Evolutionary conservation across 1,140 invertebrate genomes (phyloP).

Genomic region (Mylabris phalerata): DNA sequence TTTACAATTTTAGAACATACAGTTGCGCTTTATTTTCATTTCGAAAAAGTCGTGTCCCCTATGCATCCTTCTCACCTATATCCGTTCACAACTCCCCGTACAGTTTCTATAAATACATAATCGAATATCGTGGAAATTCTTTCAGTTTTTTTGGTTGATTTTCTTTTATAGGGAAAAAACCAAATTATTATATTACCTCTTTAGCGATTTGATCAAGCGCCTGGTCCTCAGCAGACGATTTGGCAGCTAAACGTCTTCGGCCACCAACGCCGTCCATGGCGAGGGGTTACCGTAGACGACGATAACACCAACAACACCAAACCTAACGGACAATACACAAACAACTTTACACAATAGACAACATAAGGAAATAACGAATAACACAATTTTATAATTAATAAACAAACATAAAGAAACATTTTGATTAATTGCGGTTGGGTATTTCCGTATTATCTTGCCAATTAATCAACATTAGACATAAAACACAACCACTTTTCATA

Average conservation of each 20-base stretch:
- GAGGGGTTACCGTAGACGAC: slow-evolving; percentile 16
- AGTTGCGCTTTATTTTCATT: slow-evolving; percentile 11
- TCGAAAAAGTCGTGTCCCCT: background rate
- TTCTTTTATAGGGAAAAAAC: too few species aligned
- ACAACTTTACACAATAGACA: slow-evolving; percentile 13
- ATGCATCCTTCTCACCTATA: slow-evolving; percentile 11
- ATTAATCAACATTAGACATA: too few species aligned
- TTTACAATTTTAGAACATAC: slow-evolving; percentile 7
- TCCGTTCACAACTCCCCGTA: slow-evolving; percentile 8
- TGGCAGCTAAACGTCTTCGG: slow-evolving; percentile 61
- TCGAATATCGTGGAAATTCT: too few species aligned
- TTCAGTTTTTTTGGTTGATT: too few species aligned
- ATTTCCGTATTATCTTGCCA: too few species aligned
- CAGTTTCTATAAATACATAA: background rate
- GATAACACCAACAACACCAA: slow-evolving; percentile 19
- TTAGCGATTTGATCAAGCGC: slow-evolving; percentile 84
- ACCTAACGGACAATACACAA: slow-evolving; percentile 16
- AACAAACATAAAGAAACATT: background rate
- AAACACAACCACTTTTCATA: too few species aligned
- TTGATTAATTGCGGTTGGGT: too few species aligned
- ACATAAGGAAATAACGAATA: background rate
- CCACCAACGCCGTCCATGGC: slow-evolving; percentile 58
- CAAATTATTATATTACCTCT: slow-evolving; percentile 55
- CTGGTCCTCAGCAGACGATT: slow-evolving; percentile 77
- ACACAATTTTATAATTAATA: background rate